phyloP scores from a whole-genome alignment of 2,113 vertebrate species.

The Bombycilla garrulus region DNA sequence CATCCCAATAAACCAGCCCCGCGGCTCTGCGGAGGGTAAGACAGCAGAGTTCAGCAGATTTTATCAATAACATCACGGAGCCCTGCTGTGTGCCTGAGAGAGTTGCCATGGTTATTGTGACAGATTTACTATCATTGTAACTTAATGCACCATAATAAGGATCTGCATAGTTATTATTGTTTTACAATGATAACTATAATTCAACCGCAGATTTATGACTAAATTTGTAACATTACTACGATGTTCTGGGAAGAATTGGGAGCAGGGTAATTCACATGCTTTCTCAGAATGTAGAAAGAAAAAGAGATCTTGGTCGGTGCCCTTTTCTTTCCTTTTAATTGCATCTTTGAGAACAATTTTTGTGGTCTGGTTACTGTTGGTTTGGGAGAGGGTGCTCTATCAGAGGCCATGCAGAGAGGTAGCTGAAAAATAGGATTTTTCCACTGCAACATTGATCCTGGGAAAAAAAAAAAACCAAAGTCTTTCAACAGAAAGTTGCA shows the following conservation, averaged over 20 bases:
- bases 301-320: neutral
- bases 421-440: slow-evolving; percentile 56
- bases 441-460: slow-evolving; percentile 26
- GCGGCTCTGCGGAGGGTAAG: slow-evolving; percentile 54
- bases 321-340: slow-evolving; percentile 30
- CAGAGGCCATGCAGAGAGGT: slow-evolving; percentile 1
- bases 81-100: slow-evolving; percentile 49
- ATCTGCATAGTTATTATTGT: slow-evolving; percentile 68
- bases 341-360: slow-evolving; percentile 34
- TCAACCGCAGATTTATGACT: slow-evolving; percentile 55
- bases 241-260: slow-evolving; percentile 34
- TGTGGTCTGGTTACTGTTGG: slow-evolving; percentile 51
- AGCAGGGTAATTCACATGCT: slow-evolving; percentile 33
- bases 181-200: slow-evolving; percentile 64
- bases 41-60: slow-evolving; percentile 68
- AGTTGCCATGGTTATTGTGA: slow-evolving; percentile 69
- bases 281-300: slow-evolving; percentile 44
- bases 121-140: slow-evolving; percentile 71
- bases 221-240: slow-evolving; percentile 44
- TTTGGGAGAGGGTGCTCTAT: slow-evolving; percentile 44
- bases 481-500: slow-evolving; percentile 26
- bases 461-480: neutral
- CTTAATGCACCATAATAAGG: slow-evolving; percentile 54
- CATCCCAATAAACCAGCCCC: slow-evolving; percentile 45
- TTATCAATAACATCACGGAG: slow-evolving; percentile 65